phyloP scores from a whole-genome alignment of 2,888 invertebrate genomes.

The Poecilobothrus nobilitatus region DNA sequence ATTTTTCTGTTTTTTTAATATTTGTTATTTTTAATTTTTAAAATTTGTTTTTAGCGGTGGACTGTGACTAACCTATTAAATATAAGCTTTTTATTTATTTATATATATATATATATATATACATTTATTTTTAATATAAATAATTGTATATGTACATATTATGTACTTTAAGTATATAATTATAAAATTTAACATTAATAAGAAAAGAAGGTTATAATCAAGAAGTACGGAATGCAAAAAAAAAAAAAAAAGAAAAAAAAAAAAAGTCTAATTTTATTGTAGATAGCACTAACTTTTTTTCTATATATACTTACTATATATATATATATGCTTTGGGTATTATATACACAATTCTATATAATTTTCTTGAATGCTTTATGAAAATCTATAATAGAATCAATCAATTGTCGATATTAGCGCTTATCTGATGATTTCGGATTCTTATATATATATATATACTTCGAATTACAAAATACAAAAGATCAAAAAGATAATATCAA shows the following conservation, averaged over 20 bases:
- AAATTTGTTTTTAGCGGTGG: constrained; percentile 9
- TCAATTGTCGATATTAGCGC: background rate
- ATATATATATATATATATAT: too few species aligned
- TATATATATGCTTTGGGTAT: background rate
- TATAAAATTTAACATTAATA: too few species aligned
- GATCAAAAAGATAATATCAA: too few species aligned
- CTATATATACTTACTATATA: too few species aligned
- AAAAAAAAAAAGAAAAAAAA: background rate
- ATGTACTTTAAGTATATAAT: too few species aligned
- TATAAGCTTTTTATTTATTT: background rate
- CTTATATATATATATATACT: too few species aligned
- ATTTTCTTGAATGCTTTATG: background rate
- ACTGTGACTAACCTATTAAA: constrained; percentile 6
- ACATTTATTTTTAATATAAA: too few species aligned
- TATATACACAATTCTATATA: background rate
- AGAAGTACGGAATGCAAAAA: background rate
- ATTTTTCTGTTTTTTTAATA: background rate
- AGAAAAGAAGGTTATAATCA: background rate
- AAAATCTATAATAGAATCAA: background rate
- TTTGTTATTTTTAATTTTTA: background rate
- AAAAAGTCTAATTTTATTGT: background rate
- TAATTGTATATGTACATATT: too few species aligned
- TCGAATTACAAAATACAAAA: too few species aligned
- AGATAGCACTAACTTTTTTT: background rate
- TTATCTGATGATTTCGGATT: background rate